Conservation (phyloP, 2,113 vertebrate genomes). For the Glaucomys volans region DNA sequence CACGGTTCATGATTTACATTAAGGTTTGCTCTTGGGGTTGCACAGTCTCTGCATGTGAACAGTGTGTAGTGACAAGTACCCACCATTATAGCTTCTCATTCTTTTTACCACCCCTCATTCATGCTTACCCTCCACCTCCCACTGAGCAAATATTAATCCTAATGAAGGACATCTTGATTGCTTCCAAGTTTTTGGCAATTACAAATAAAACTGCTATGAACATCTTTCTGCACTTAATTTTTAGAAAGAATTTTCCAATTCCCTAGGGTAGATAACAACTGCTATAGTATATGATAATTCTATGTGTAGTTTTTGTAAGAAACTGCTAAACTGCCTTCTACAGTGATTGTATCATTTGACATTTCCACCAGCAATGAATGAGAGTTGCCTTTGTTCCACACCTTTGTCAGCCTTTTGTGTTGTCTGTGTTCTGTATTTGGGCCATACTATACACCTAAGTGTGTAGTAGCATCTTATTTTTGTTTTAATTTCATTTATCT, state of each 20-base stretch:
- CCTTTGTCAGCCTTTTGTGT: neutral
- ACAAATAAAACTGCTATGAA: neutral
- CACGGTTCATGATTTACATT: too few species aligned
- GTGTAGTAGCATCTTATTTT: neutral
- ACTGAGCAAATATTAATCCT: neutral
- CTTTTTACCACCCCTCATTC: rapidly evolving
- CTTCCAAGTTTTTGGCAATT: neutral
- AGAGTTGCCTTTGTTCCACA: neutral
- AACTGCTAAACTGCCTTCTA: neutral
- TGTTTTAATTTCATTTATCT: neutral
- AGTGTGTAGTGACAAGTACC: neutral
- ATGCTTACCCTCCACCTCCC: neutral
- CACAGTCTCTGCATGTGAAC: neutral
- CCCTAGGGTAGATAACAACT: neutral
- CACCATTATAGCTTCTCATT: neutral
- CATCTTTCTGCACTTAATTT: neutral
- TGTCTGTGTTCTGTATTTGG: neutral
- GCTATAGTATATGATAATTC: neutral
- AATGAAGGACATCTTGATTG: neutral
- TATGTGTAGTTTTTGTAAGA: neutral
- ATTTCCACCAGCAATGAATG: neutral
- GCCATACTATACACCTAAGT: neutral
- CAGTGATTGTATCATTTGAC: neutral
- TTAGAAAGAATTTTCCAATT: neutral
- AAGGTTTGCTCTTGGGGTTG: rapidly evolving